Evolutionary conservation across 2,113 vertebrate species (phyloP), one percentile per base, ranked within the genome.

Genomic region (Saccopteryx leptura): DNA sequence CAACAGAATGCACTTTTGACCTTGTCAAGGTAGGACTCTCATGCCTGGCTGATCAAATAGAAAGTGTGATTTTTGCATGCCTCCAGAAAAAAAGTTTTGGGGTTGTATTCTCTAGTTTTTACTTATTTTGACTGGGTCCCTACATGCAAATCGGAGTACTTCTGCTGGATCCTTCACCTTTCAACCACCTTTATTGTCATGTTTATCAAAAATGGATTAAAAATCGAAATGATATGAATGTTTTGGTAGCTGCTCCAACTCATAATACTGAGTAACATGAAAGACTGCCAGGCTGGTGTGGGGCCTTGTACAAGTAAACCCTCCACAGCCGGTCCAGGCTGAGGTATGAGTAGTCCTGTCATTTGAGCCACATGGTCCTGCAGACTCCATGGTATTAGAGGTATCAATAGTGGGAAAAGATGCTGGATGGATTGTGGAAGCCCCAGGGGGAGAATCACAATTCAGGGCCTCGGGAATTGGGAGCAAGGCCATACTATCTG

Each of bases 1-100:
- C 58, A 72, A 92, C 72, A 96, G 72, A 80, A 96, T 63, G n/a
- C 50, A 39, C 33, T 94, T 52, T 86, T 50, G 61, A n/a, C 76
- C 80, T 84, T 79, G n/a, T 89, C 52, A 84, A 39, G 61, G 46
- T 60, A 88, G 63, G 92, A 63, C 18, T 75, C 28, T 96, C 46
- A 68, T 7, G 48, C 82, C 26, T 91, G 93, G 28, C 65, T 89
- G 61, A 91, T 66, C 33, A 96, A 50, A 39, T 46, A 89, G 89
- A 91, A 95, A 97, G 74, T 74, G 17, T 88, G 56, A 7, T 46
- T 94, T 94, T 88, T 76, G 50, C 58, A 63, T 69, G 33, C 61
- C 10, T 15, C 3, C 18, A 14, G 11, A 84, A 90, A 33, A 90
- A 88, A 66, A 56, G 1, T 8, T 65, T 23, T 71, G 15, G 5